A percentile compares a stretch with the other conserved stretches of the same genome.
Evolutionary conservation across 2,113 vertebrate genomes (phyloP).

Genomic region (Collichthys lucidus): DNA sequence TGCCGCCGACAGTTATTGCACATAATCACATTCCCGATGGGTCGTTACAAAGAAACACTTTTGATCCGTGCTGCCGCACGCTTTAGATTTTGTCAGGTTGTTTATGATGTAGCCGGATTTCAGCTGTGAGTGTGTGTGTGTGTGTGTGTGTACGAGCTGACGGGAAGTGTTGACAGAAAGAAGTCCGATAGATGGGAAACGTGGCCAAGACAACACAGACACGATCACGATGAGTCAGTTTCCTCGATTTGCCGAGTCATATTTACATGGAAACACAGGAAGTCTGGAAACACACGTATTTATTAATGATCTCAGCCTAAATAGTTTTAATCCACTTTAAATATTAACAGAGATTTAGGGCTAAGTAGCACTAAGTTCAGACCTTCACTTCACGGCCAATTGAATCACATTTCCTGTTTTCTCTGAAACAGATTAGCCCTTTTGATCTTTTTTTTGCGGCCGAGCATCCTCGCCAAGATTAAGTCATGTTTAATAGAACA

Average conservation of each 20-base stretch:
- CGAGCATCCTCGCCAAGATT: conserved; percentile 33
- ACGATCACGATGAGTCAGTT: conserved; percentile 52
- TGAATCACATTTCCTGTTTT: conserved; percentile 40
- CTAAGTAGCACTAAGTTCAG: conserved; percentile 9
- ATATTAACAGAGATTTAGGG: neutral
- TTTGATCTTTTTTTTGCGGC: conserved; percentile 34
- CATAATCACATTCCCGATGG: conserved; percentile 50
- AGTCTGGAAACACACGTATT: conserved; percentile 21
- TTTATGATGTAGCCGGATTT: conserved; percentile 30
- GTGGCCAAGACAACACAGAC: conserved; percentile 25
- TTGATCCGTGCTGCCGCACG: conserved; percentile 36
- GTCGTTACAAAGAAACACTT: conserved; percentile 56
- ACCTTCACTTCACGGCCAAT: neutral
- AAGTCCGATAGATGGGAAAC: conserved; percentile 44
- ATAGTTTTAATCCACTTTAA: conserved; percentile 19
- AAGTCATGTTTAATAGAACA: conserved; percentile 41
- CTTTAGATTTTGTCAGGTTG: conserved; percentile 35
- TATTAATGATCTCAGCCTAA: neutral
- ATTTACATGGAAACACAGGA: conserved; percentile 30
- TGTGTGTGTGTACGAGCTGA: conserved; percentile 7
- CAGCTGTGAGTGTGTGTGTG: conserved; percentile 6
- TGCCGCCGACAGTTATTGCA: conserved; percentile 50
- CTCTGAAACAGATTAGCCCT: conserved; percentile 30
- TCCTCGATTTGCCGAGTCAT: conserved; percentile 12
- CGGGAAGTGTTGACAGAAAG: conserved; percentile 52